These are phyloP conservation scores for Motacilla tschutschensis DNA, from an alignment of 2,113 vertebrate genomes.

Conservation along the genomic window DNA sequence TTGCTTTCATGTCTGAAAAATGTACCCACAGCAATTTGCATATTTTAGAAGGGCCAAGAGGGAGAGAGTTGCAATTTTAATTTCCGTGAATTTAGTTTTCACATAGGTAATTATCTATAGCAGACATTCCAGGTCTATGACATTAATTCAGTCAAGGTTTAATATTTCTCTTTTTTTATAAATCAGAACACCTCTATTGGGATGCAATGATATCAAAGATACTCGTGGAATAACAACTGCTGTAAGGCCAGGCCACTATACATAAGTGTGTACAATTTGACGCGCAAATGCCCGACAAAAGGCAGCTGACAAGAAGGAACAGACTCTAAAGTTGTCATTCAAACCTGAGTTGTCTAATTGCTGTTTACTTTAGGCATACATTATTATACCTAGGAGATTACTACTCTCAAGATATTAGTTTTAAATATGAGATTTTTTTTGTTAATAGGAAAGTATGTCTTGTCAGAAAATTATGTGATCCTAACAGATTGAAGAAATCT, in stretches of 20 bases:
- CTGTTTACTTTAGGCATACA: background rate
- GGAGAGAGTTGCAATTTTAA: background rate
- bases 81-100: background rate
- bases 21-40: background rate
- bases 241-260: background rate
- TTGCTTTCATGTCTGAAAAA: background rate
- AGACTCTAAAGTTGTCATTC: background rate
- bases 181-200: background rate
- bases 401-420: background rate
- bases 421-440: background rate
- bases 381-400: background rate
- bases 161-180: background rate
- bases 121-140: background rate
- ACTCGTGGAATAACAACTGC: background rate
- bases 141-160: background rate
- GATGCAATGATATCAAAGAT: background rate
- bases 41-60: background rate
- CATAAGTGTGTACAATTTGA: background rate
- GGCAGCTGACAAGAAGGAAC: background rate
- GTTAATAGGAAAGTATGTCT: fast-evolving
- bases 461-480: background rate
- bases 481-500: background rate
- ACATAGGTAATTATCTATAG: background rate
- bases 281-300: background rate
- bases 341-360: background rate